These are phyloP conservation scores for Gymnothorax reevesii DNA, from an alignment of 2,797 vertebrate genomes.

Conservation along the genomic window DNA sequence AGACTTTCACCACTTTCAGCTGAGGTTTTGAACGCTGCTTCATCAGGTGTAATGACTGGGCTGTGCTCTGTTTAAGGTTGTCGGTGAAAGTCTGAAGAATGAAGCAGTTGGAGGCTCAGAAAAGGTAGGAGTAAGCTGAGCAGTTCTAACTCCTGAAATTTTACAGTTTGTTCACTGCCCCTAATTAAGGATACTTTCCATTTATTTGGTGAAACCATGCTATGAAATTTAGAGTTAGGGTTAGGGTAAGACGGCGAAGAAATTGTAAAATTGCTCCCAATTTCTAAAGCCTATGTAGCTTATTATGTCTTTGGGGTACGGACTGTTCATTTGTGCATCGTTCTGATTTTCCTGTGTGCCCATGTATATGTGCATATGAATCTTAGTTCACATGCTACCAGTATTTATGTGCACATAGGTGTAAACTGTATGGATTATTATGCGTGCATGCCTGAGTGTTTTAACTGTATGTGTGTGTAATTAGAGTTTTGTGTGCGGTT, in stretches of 20 bases:
- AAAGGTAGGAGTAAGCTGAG: slow-evolving; percentile 64
- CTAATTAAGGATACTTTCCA: no score
- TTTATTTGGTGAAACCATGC: no score
- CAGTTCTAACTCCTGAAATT: not conserved
- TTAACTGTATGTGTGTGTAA: not conserved
- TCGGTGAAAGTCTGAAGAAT: slow-evolving; percentile 71
- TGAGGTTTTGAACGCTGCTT: not conserved
- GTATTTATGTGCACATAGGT: not conserved
- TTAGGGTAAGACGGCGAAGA: no score
- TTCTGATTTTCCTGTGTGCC: not conserved
- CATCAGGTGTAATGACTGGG: not conserved
- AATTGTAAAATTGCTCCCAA: no score
- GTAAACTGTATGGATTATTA: not conserved
- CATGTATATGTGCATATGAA: not conserved
- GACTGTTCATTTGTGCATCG: not conserved
- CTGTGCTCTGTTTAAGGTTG: slow-evolving; percentile 65
- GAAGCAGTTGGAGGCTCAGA: slow-evolving; percentile 75
- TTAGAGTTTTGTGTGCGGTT: not conserved
- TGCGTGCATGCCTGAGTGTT: not conserved
- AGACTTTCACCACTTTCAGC: not conserved
- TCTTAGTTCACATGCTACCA: not conserved
- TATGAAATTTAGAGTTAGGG: no score
- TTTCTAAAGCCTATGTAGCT: not conserved
- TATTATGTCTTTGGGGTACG: not conserved
- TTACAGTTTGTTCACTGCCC: no score